These are phyloP conservation scores for Trinectes maculatus DNA, from an alignment of 2,113 vertebrate genomes.

Conservation along the genomic window DNA sequence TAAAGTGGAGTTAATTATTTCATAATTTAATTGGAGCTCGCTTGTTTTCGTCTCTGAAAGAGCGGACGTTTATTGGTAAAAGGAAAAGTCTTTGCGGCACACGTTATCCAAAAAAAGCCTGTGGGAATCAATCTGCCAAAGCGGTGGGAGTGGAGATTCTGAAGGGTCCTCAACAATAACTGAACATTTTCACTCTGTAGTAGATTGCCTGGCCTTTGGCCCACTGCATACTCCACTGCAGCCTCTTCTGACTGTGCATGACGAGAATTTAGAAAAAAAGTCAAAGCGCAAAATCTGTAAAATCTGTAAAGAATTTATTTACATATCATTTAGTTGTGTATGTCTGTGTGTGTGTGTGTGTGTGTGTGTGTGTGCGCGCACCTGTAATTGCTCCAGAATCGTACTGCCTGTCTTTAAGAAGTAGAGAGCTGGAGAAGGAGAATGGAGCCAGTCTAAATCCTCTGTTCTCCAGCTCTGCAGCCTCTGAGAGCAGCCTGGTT, in stretches of 20 bases:
- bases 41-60: not conserved
- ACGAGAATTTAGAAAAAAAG: not conserved
- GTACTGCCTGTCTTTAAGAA: constrained; percentile 25
- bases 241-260: not conserved
- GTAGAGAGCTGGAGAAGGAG: constrained; percentile 23
- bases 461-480: constrained; percentile 45
- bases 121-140: not conserved
- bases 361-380: not conserved
- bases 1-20: not conserved
- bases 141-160: not conserved
- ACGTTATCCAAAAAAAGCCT: not conserved
- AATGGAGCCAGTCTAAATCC: constrained; percentile 46
- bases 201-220: constrained; percentile 1
- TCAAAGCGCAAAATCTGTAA: not conserved
- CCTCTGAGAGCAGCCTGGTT: constrained; percentile 46
- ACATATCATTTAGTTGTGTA: not conserved
- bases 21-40: not conserved
- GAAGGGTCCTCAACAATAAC: not conserved
- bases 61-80: not conserved
- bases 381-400: constrained; percentile 16
- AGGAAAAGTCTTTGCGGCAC: not conserved
- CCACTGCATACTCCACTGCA: not conserved
- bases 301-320: constrained; percentile 3
- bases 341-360: too few relatives aligned
- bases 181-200: not conserved